Percentiles rank a stretch among this genome's conserved stretches.
Conservation (phyloP, 2,888 invertebrate genomes). For the Enchytraeus crypticus region DNA sequence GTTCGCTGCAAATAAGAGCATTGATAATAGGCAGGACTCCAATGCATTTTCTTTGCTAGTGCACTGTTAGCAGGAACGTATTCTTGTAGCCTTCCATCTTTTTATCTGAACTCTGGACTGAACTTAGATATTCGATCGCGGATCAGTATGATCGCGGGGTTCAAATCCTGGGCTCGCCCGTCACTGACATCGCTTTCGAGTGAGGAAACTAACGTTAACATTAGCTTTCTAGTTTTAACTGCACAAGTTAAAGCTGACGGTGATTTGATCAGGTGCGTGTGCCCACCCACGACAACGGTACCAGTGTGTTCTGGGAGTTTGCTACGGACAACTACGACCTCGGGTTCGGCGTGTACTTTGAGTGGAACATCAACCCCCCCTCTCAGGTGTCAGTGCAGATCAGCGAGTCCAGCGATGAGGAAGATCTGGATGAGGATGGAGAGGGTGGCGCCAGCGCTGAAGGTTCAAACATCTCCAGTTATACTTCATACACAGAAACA, state of each 20-base stretch:
- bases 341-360: conserved; percentile 89
- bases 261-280: conserved; percentile 61
- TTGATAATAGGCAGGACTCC: too few relatives aligned
- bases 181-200: too few relatives aligned
- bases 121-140: neutral
- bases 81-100: too few relatives aligned
- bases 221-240: too few relatives aligned
- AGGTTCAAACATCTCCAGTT: neutral
- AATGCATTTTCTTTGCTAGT: too few relatives aligned
- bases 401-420: conserved; percentile 85
- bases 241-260: neutral
- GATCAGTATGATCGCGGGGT: too few relatives aligned
- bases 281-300: conserved; percentile 87
- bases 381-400: conserved; percentile 90
- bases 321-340: conserved; percentile 96
- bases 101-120: too few relatives aligned
- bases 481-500: too few relatives aligned
- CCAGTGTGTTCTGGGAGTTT: conserved; percentile 96
- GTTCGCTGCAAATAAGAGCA: too few relatives aligned
- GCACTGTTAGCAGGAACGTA: too few relatives aligned
- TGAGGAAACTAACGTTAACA: too few relatives aligned
- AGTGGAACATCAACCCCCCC: conserved; percentile 72
- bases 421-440: conserved; percentile 61
- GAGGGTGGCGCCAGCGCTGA: conserved; percentile 50
- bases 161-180: too few relatives aligned